Evolutionary conservation across 30 jellyfish, hydroid and myxozoan species (phyloP), one percentile per base, ranked within the genome.

Genomic region (Turritopsis dohrnii): DNA sequence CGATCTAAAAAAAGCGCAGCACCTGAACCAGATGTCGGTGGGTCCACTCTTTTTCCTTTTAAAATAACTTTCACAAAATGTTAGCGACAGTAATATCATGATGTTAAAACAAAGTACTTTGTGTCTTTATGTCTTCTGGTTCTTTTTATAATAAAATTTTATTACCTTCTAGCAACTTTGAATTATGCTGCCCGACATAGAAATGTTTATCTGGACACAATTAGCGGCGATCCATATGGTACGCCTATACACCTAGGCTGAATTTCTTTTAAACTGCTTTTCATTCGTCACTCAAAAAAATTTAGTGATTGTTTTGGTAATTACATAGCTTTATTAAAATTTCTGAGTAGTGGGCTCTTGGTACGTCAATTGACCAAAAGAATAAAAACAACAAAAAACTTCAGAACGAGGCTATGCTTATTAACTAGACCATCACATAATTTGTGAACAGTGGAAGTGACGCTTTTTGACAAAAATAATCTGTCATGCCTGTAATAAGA

Each of bases 181-280:
- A 91, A 91, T 82, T 88, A 88, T 8, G 97, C 97, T 1, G 97
- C 97, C 18, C 76, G 96, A 71, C 90, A 87, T 83, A 73, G 97
- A 74, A 91, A 91, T 66, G 96, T 87, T 23, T 87, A 86, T 53
- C 84, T 86, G 9, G 97, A 91, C 74, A 71, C 86, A 5, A 71
- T 91, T 74, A 88, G 97, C 16, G 97, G 97, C 20, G 94, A 91
- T 72, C 96, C 97, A 1, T 91, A 91, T 72, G 89, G 97, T 91
- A 87, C 23, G 82, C n/a, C 72, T 17, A 60, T 60, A 60, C n/a
- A 60, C 18, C 18, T n/a, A 60, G n/a, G 72, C n/a, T 71, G 79
- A n/a, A n/a, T n/a, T n/a, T n/a, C n/a, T n/a, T n/a, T n/a, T n/a
- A n/a, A n/a, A n/a, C n/a, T n/a, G n/a, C n/a, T n/a, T n/a, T n/a